A percentile compares a stretch with the other conserved stretches of the same genome.
phyloP scores from a whole-genome alignment of 1,140 invertebrate genomes.

The Eumaeus atala region DNA sequence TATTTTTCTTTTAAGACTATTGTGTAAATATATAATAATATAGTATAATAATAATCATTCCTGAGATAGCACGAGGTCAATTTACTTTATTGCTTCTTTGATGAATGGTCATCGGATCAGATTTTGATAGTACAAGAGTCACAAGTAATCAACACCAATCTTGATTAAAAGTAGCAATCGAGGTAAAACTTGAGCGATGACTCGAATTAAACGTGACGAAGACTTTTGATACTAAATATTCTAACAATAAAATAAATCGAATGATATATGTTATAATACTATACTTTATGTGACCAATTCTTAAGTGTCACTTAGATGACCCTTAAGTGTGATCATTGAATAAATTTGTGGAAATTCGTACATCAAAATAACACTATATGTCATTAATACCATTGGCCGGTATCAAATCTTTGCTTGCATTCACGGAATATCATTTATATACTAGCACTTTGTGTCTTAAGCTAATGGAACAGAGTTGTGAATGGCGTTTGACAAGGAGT shows the following conservation, averaged over 20 bases:
- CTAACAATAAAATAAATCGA: not conserved
- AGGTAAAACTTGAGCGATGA: no score
- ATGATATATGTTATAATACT: constrained; percentile 1
- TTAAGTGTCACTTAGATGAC: constrained; percentile 1
- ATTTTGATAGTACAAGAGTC: no score
- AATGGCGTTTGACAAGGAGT: constrained; percentile 10
- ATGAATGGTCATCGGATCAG: no score
- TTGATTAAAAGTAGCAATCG: no score
- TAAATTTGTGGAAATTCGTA: not conserved
- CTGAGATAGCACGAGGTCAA: no score
- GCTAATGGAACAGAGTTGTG: constrained; percentile 21
- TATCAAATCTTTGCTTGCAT: constrained; percentile 24
- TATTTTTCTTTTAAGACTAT: no score
- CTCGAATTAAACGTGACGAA: no score
- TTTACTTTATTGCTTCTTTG: no score
- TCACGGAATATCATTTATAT: constrained; percentile 7
- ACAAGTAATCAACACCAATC: no score
- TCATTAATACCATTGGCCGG: constrained; percentile 24
- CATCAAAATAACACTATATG: not conserved
- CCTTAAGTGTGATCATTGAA: not conserved
- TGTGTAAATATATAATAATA: no score
- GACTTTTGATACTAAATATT: no score
- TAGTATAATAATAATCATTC: no score
- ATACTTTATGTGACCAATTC: constrained; percentile 2
- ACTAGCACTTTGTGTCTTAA: constrained; percentile 24